Conservation (phyloP, 2,113 vertebrate genomes). For the Gymnocephalus cernua region DNA sequence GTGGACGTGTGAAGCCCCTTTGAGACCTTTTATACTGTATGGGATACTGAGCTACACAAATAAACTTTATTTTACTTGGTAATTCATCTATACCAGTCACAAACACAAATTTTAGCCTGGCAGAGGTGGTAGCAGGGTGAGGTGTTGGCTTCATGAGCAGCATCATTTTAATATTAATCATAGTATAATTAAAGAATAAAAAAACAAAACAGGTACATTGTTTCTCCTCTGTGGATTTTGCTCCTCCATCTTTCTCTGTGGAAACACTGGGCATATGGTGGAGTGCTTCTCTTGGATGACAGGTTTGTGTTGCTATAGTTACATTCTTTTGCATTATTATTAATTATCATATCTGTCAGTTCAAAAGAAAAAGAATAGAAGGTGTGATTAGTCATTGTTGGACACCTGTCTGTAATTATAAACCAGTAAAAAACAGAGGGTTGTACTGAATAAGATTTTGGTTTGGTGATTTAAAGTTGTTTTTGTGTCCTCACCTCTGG, state of each 20-base stretch:
- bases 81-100: not conserved
- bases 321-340: conserved; percentile 58
- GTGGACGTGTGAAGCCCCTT: not conserved
- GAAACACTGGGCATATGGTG: conserved; percentile 33
- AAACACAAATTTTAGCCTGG: not conserved
- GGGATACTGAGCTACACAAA: not conserved
- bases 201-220: not conserved
- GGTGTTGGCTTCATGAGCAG: not conserved
- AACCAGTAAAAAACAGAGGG: not conserved
- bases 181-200: not conserved
- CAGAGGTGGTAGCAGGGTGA: not conserved
- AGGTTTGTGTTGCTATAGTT: conserved; percentile 68
- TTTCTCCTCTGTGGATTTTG: not conserved
- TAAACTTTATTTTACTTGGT: not conserved
- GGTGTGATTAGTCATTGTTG: not conserved
- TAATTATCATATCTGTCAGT: conserved; percentile 37
- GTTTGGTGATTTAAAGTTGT: not conserved
- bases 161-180: not conserved
- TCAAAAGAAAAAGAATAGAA: conserved; percentile 3
- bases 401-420: conserved; percentile 7
- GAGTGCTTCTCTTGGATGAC: conserved; percentile 38
- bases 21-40: not conserved
- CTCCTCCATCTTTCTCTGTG: not conserved
- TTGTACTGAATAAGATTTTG: not conserved
- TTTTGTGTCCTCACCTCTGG: not conserved